These are phyloP conservation scores for Schrankia costaestrigalis DNA, from an alignment of 2,888 invertebrate genomes.

Conservation along the genomic window DNA sequence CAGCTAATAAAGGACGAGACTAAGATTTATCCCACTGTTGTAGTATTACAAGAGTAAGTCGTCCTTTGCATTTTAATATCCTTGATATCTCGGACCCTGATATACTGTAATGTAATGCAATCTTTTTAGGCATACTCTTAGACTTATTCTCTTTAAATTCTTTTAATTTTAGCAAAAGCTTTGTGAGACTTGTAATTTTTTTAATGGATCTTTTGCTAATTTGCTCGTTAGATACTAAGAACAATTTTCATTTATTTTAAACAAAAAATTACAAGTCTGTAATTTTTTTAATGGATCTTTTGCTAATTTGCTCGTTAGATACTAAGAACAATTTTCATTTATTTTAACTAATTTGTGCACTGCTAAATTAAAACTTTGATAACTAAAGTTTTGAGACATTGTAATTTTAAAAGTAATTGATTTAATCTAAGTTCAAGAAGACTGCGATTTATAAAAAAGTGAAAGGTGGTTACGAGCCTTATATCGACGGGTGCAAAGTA, in stretches of 20 bases:
- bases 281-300: conserved; percentile 9
- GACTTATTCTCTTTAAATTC: conserved; percentile 4
- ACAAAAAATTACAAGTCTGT: too few species aligned
- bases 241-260: conserved; percentile 7
- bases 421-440: too few species aligned
- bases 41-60: conserved; percentile 36
- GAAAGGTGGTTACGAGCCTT: too few species aligned
- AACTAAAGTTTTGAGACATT: conserved; percentile 3
- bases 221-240: conserved; percentile 5
- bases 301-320: conserved; percentile 3
- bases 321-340: conserved; percentile 7
- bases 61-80: conserved; percentile 48
- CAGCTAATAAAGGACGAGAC: conserved; percentile 18
- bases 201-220: conserved; percentile 6
- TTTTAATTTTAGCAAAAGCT: conserved; percentile 1
- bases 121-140: conserved; percentile 20
- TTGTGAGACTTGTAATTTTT: conserved; percentile 2
- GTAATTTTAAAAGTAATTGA: neutral
- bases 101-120: conserved; percentile 31
- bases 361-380: conserved; percentile 3
- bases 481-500: too few species aligned
- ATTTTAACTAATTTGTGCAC: conserved; percentile 1
- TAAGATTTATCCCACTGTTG: conserved; percentile 23
- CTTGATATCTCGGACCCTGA: conserved; percentile 25
- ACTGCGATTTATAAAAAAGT: too few species aligned